These are phyloP conservation scores for Psophia crepitans DNA, from an alignment of 2,113 vertebrate species.

Conservation along the genomic window DNA sequence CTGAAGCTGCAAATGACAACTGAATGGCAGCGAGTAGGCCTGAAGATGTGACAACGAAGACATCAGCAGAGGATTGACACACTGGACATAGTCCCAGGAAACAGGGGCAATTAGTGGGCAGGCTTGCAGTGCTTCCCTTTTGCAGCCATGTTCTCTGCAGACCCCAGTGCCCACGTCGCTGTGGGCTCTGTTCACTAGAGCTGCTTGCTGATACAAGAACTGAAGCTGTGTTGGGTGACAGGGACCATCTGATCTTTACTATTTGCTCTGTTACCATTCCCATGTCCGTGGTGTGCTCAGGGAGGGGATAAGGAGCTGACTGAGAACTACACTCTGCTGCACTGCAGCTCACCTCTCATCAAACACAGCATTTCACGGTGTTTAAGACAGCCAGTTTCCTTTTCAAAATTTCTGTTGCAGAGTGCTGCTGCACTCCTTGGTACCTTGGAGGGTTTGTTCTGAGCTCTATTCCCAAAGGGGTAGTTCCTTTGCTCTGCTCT, in stretches of 20 bases:
- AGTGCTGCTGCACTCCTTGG: neutral
- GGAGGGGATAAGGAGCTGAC: neutral
- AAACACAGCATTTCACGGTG: neutral
- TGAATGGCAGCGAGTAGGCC: neutral
- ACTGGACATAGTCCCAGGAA: neutral
- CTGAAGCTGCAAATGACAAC: neutral
- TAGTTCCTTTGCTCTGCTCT: neutral
- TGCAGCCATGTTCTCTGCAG: neutral
- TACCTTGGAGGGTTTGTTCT: neutral
- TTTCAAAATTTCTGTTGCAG: neutral
- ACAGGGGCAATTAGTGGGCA: neutral
- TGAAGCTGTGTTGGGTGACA: neutral
- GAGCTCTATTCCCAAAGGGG: neutral
- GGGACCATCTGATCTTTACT: neutral
- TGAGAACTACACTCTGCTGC: neutral
- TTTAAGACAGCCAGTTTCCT: neutral
- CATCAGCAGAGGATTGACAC: neutral
- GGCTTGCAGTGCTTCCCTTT: neutral
- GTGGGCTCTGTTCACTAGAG: neutral
- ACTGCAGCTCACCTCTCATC: constrained; percentile 17
- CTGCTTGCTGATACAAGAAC: neutral
- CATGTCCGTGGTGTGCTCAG: rapidly evolving
- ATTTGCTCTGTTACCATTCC: neutral
- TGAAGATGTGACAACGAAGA: neutral
- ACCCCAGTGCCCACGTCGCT: neutral